Evolutionary conservation across 2,888 invertebrate genomes (phyloP), one percentile per base, ranked within the genome.

Genomic region (Cyrtodaria siliqua): DNA sequence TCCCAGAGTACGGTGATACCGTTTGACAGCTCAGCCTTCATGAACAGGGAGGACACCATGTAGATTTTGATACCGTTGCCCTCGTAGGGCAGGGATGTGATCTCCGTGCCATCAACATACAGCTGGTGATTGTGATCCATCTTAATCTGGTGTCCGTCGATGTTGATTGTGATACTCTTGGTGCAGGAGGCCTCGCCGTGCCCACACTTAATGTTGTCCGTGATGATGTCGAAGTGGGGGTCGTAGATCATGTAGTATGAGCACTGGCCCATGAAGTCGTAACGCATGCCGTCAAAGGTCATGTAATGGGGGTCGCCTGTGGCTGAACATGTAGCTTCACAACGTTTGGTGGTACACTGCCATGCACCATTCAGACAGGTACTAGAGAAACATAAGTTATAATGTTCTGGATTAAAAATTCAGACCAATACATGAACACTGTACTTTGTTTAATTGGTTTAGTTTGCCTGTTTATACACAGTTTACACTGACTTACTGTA

Each of bases 241-340:
- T 95, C 94, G 87, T 95, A 95, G 24, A 97, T 94, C 84, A 98
- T 93, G 90, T 96, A 96, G 92, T 98, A 98, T 0, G 96, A 95
- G 92, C 98, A 98, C 87, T 96, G 96, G 0, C 97, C 98, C 97
- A 97, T 97, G 92, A 98, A 98, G 93, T 97, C 96, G 92, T 95
- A 98, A 1, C 95, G 95, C 81, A 95, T 95, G 0, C 97, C 97
- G 93, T 98, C 98, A 91, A 98, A 98, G 0, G 98, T 98, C 56
- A 95, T 95, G 93, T 97, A 98, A 94, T 98, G 98, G 0, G 97
- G 97, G 94, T 97, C 97, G 0, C 97, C 97, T 49, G 97, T 94
- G 0, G 96, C 96, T 0, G 96, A 95, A 92, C 98, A 98, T n/a
- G 97, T 95, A 0, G 96, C 96, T 2, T 96, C 96, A 92, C 98